phyloP scores from a whole-genome alignment of 2,113 vertebrate species.

The Ciconia stormi region DNA sequence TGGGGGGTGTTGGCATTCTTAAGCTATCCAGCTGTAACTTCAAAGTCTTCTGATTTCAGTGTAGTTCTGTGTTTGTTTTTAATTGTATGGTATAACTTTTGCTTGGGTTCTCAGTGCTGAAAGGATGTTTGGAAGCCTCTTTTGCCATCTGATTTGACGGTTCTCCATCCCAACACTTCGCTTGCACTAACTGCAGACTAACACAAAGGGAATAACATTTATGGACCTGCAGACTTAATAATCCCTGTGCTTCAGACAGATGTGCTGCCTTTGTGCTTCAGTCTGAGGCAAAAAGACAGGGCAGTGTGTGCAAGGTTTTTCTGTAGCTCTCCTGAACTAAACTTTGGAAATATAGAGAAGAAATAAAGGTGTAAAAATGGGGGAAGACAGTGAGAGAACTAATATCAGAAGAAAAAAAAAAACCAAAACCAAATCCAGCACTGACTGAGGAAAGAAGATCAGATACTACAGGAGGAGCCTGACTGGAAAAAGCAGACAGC shows the following conservation, averaged over 20 bases:
- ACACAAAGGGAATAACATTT: not conserved
- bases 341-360: not conserved
- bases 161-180: not conserved
- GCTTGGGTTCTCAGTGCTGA: not conserved
- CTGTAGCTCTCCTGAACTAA: not conserved
- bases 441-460: not conserved
- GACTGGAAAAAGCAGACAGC: not conserved
- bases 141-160: not conserved
- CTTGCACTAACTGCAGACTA: not conserved
- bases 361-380: not conserved
- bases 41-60: not conserved
- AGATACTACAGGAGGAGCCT: not conserved
- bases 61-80: not conserved
- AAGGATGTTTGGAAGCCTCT: not conserved
- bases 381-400: not conserved
- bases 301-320: not conserved
- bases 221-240: not conserved
- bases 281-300: not conserved
- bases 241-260: not conserved
- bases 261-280: not conserved
- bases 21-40: not conserved
- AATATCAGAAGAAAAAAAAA: not conserved
- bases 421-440: not conserved
- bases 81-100: not conserved
- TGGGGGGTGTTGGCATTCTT: not conserved